Evolutionary conservation across 2,888 invertebrate species (phyloP).

Genomic region (Uloborus plumipes): DNA sequence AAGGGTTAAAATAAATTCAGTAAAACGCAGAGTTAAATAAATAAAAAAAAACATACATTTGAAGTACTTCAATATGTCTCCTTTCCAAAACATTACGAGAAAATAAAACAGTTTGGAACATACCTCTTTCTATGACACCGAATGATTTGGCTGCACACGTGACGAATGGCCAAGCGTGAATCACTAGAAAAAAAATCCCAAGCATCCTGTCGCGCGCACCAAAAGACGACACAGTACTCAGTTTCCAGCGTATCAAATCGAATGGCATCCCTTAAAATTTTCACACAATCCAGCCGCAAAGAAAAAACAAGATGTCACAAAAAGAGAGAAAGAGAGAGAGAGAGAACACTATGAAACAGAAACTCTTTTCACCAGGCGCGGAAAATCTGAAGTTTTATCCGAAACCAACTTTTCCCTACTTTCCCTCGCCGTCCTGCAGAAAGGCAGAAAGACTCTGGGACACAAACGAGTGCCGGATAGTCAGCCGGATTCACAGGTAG

Average conservation of each 20-base stretch:
- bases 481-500: slow-evolving; percentile 43
- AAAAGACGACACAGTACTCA: background rate
- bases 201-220: slow-evolving; percentile 33
- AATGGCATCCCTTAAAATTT: background rate
- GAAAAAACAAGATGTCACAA: too few species aligned
- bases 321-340: too few species aligned
- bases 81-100: too few species aligned
- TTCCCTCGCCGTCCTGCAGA: slow-evolving; percentile 24
- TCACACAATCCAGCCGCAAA: background rate
- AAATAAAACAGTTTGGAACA: too few species aligned
- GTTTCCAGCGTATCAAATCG: background rate
- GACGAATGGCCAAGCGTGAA: slow-evolving; percentile 33
- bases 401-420: slow-evolving; percentile 36
- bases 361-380: slow-evolving; percentile 12
- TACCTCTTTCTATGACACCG: slow-evolving; percentile 49
- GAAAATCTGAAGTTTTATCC: slow-evolving; percentile 48
- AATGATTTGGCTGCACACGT: slow-evolving; percentile 51
- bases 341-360: background rate
- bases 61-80: too few species aligned
- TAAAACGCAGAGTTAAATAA: too few species aligned
- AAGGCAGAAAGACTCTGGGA: slow-evolving; percentile 44
- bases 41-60: too few species aligned
- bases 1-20: too few species aligned
- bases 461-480: slow-evolving; percentile 31
- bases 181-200: slow-evolving; percentile 38